Evolutionary conservation across 2,888 invertebrate genomes (phyloP).

Genomic region (Amitus sp.): DNA sequence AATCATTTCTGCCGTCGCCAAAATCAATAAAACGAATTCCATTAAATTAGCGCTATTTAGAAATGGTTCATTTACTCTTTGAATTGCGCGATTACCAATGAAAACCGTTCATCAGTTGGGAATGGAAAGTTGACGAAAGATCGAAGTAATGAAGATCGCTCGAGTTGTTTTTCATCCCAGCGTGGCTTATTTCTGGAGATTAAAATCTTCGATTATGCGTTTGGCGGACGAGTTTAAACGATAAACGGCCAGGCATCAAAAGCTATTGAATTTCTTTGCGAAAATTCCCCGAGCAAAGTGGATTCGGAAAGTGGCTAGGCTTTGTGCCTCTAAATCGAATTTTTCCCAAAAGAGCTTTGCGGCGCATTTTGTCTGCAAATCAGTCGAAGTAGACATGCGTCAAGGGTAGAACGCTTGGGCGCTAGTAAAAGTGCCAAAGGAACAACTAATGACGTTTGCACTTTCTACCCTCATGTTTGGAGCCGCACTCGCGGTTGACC

Average conservation of each 20-base stretch:
- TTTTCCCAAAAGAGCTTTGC: conserved; percentile 28
- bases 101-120: no score
- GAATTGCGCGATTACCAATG: no score
- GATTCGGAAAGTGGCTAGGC: conserved; percentile 20
- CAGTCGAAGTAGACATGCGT: conserved; percentile 21
- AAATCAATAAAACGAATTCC: no score
- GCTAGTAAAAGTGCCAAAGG: conserved; percentile 18
- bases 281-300: conserved; percentile 13
- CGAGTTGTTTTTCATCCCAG: no score
- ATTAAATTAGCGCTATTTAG: no score
- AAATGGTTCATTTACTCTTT: no score
- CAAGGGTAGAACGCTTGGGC: conserved; percentile 16
- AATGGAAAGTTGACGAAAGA: no score
- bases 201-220: no score
- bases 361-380: conserved; percentile 20
- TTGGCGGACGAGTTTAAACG: no score
- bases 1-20: no score
- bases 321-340: conserved; percentile 21
- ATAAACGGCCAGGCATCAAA: not conserved
- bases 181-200: no score
- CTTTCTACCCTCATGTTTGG: conserved; percentile 21
- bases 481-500: not conserved
- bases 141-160: no score
- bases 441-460: conserved; percentile 36
- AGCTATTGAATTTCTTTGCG: conserved; percentile 28